Evolutionary conservation across 1,140 invertebrate species (phyloP), one percentile per base, ranked within the genome.

Genomic region (Neotoxoptera formosana): DNA sequence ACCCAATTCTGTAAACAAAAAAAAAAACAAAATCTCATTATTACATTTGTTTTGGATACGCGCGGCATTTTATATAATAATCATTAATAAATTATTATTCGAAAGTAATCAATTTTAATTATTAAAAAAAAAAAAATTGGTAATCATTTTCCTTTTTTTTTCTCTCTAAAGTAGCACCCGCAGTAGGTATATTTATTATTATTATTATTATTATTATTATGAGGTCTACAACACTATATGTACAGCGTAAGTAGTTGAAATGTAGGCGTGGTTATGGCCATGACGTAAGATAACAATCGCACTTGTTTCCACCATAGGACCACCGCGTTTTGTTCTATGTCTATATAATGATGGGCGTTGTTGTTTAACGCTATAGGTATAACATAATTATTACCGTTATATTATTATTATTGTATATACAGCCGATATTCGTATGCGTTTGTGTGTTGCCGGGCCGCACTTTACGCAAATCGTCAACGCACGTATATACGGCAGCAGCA

Each of bases 371-470:
- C 88, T 90, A 41, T 56, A 41, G n/a, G 51, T 90, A 90, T 17
- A 88, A 47, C 23, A 60, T 67, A 90, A 90, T 90, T 90, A 90
- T 90, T n/a, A 90, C 89, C 89, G 89, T 90, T 90, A 90, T 90
- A 76, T 76, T 76, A 17, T n/a, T 76, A 30, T 76, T 76, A 17
- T n/a, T 76, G 30, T 76, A 76, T 90, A 41, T 90, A 86, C 47
- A 86, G n/a, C 9, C 17, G 47, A 51, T 88, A 88, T 88, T 41
- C 83, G 83, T 14, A 86, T 47, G 36, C 45, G 30, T 87, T 34
- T 87, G 11, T 87, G 11, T 45, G 30, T 86, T n/a, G 30, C 14
- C 60, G 60, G 60, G 30, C 30, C 30, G 76, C 76, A 36, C 20
- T 36, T 11, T 47, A 84, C 36, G 41, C 25, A 84, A 84, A 84